Conservation (phyloP, 2,797 vertebrate species). For the Malacoraja senta region DNA sequence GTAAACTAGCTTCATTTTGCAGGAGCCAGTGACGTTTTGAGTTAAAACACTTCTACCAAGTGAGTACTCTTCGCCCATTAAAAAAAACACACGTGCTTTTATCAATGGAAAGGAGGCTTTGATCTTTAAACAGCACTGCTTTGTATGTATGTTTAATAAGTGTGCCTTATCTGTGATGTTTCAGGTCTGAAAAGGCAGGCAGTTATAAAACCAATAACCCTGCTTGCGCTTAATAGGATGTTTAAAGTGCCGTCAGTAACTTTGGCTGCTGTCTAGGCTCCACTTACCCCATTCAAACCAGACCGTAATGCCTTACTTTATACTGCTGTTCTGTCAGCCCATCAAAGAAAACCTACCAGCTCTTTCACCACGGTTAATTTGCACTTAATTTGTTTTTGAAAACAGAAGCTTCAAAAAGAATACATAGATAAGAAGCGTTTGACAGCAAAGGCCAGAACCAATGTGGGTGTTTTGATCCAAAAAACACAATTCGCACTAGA, state of each 20-base stretch:
- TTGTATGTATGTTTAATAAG: not conserved
- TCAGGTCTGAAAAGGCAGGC: not conserved
- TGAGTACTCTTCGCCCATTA: not conserved
- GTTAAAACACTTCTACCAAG: not conserved
- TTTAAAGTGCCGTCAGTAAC: not conserved
- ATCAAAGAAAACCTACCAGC: slow-evolving; percentile 5
- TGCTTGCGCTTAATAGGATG: not conserved
- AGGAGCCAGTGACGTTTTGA: not conserved
- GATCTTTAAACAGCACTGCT: not conserved
- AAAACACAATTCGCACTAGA: not conserved
- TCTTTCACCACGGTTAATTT: slow-evolving; percentile 24
- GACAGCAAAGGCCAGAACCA: not conserved
- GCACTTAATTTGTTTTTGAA: not conserved
- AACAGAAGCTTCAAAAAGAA: not conserved
- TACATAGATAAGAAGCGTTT: not conserved
- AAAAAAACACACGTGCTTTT: not conserved
- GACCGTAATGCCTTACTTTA: not conserved
- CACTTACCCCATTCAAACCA: not conserved
- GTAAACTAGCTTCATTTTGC: not conserved
- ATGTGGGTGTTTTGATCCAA: not conserved
- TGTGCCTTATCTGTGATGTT: not conserved
- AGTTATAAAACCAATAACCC: slow-evolving; percentile 8
- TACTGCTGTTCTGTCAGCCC: not conserved
- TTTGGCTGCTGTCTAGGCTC: not conserved
- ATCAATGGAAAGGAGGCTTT: slow-evolving; percentile 5